A percentile compares a stretch with the other conserved stretches of the same genome.
These are phyloP conservation scores for Balearica regulorum DNA, from an alignment of 2,797 vertebrate genomes.

Conservation along the genomic window DNA sequence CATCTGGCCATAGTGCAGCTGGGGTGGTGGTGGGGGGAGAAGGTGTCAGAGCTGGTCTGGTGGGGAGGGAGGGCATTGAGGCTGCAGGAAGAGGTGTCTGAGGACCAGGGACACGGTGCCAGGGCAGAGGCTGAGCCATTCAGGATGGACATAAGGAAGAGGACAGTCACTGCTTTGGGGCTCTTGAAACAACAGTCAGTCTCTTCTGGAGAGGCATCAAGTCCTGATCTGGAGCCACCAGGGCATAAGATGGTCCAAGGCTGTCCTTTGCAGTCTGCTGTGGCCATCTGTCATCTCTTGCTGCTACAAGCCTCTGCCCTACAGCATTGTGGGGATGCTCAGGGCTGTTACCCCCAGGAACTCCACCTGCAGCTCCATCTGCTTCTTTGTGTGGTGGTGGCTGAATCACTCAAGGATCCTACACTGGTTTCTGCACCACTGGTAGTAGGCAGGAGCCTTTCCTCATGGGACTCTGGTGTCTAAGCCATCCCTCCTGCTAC, in stretches of 20 bases:
- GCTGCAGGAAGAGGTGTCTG: background rate
- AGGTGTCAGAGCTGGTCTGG: background rate
- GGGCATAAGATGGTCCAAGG: background rate
- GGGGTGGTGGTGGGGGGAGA: background rate
- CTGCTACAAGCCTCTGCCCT: background rate
- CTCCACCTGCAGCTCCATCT: background rate
- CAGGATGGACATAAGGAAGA: background rate
- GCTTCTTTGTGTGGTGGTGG: background rate
- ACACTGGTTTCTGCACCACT: background rate
- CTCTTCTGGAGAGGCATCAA: background rate
- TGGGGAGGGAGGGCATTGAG: background rate
- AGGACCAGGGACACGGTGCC: background rate
- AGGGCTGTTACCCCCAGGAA: background rate
- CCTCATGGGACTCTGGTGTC: background rate
- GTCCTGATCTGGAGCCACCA: background rate
- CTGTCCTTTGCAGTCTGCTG: background rate
- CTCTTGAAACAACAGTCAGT: background rate
- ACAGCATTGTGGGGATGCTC: background rate
- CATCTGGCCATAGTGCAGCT: fast-evolving
- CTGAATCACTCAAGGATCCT: background rate
- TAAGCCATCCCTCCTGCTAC: background rate
- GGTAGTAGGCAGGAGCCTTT: background rate
- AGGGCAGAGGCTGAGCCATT: background rate
- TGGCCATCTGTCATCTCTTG: background rate
- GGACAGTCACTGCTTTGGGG: background rate